A percentile compares a stretch with the other conserved stretches of the same genome.
Conservation (phyloP, 2,797 vertebrate species). For the Pseudomugil tenellus region DNA sequence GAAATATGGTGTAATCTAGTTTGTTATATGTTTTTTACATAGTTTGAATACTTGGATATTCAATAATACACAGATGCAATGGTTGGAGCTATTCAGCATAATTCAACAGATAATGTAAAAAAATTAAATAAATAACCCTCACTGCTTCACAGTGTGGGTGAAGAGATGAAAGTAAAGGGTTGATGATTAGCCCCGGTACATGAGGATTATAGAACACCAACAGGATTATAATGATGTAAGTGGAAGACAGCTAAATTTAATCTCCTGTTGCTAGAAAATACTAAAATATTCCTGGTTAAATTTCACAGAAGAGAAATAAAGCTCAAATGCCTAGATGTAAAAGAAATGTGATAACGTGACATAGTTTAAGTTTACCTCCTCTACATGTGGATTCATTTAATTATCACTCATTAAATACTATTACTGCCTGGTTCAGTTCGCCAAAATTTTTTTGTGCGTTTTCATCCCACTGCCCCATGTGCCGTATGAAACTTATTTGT, state of each 20-base stretch:
- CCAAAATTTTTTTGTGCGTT: no score
- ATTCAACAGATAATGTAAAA: background rate
- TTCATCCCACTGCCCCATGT: no score
- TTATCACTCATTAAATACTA: no score
- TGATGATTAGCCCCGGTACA: conserved; percentile 2
- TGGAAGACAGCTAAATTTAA: conserved; percentile 31
- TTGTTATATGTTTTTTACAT: background rate
- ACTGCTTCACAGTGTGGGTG: background rate
- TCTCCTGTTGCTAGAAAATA: background rate
- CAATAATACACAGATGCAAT: conserved; percentile 33
- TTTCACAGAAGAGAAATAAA: background rate
- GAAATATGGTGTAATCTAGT: background rate
- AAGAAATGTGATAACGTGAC: no score
- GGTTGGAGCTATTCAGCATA: background rate
- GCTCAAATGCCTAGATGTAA: no score
- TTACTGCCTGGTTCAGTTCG: no score
- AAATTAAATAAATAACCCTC: background rate
- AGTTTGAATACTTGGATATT: conserved; percentile 10
- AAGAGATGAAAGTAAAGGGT: background rate
- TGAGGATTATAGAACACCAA: conserved; percentile 20
- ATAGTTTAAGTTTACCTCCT: no score
- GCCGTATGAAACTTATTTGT: no score
- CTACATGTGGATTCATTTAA: no score
- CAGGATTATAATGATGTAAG: conserved; percentile 44
- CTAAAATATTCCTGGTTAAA: conserved; percentile 1